Base-by-base conservation (phyloP, 2,888 invertebrate genomes). In the Periphyllus acericola region DNA sequence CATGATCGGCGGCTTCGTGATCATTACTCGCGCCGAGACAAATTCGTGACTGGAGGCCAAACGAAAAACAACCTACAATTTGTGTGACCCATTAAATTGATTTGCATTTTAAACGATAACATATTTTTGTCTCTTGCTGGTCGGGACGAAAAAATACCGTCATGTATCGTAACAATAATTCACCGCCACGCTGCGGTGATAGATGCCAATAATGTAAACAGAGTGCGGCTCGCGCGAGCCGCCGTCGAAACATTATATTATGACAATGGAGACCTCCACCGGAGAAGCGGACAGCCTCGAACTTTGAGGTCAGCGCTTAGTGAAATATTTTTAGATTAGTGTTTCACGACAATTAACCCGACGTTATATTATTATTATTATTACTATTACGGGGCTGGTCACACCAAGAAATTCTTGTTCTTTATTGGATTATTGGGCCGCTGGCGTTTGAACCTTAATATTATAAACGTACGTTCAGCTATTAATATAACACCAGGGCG, bases 231-330 rank as follows among this genome's bases (percentile, higher is more conserved):
- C 29, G 25, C 71, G 32, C 71, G 21, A n/a, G 46, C 46, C 68
- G 68, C 32, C 32, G 71, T 29, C 68, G 68, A 80, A 66, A 80
- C 40, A 46, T 46, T 40, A 19, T 85, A 72, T 81, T 87, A 74
- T 87, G 74, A 87, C 74, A 81, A 81, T 66, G 46, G 87, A 87
- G 81, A 87, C 81, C 87, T 81, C 87, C 74, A n/a, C 81, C 29
- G 40, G 87, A 87, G 87, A 81, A 87, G 66, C 87, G 72, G 87
- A 81, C 60, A 81, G 66, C 87, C 87, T 87, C 81, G 87, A 87
- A 87, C 87, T 81, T 81, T 87, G 74, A 87, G 87, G 87, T 87
- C 74, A 66, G 72, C 55, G 74, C 79, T 80, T 78, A 79, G 79
- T 72, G 29, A 86, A 74, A 87, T 87, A 87, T 74, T 87, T 87